Evolutionary conservation across 2,113 vertebrate genomes (phyloP).

Genomic region (Vulpes lagopus): DNA sequence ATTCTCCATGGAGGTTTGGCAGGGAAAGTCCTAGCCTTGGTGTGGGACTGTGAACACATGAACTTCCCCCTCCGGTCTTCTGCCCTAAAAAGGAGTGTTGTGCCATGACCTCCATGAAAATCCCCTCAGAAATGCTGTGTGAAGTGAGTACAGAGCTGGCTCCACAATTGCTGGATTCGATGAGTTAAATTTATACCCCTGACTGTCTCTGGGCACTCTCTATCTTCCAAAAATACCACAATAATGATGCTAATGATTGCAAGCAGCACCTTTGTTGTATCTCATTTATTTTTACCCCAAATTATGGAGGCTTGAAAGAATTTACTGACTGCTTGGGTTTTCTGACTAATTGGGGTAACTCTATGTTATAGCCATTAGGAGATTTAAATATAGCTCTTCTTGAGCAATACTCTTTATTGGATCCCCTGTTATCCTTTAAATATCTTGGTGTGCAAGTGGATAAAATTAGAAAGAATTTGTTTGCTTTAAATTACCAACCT

Average conservation of each 20-base stretch:
- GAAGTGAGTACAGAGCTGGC: not conserved
- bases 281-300: conserved; percentile 87
- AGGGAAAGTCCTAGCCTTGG: not conserved
- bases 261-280: conserved; percentile 84
- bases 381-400: conserved; percentile 91
- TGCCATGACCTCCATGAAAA: not conserved
- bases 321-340: conserved; percentile 87
- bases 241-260: conserved; percentile 81
- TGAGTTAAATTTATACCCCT: conserved; percentile 79
- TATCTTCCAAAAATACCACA: conserved; percentile 84
- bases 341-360: conserved; percentile 91
- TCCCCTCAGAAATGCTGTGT: not conserved
- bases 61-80: not conserved
- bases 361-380: conserved; percentile 88
- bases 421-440: conserved; percentile 92
- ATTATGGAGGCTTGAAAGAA: conserved; percentile 85
- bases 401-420: conserved; percentile 90
- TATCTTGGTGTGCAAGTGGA: conserved; percentile 90
- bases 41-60: not conserved
- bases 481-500: conserved; percentile 92
- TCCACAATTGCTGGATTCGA: not conserved
- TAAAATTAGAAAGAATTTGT: conserved; percentile 93
- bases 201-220: conserved; percentile 79
- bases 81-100: not conserved
- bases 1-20: conserved; percentile 34